A percentile compares a stretch with the other conserved stretches of the same genome.
Conservation (phyloP, 2,888 invertebrate species). For the Philereme transversata region DNA sequence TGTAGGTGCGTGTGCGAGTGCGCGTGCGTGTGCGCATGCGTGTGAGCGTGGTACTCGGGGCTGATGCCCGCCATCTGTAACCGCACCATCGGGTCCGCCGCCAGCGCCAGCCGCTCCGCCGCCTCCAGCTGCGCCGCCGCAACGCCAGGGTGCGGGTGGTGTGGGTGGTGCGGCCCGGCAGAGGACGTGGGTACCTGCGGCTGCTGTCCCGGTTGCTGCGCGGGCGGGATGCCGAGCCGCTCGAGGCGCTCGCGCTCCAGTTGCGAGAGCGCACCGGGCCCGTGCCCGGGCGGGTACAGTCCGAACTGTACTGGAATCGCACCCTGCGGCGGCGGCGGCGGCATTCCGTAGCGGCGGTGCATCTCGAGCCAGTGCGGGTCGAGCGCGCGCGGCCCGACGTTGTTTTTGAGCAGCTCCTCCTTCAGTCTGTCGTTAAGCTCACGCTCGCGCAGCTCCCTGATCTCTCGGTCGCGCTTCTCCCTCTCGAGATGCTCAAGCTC, state of each 20-base stretch:
- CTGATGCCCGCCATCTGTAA: conserved; percentile 96
- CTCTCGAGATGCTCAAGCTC: conserved; percentile 88
- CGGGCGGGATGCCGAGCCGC: conserved; percentile 90
- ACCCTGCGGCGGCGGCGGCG: conserved; percentile 86
- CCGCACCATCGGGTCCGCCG: conserved; percentile 96
- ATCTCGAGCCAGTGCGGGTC: conserved; percentile 95
- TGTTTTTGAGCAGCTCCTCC: conserved; percentile 93
- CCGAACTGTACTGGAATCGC: conserved; percentile 89
- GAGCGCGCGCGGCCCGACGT: conserved; percentile 86
- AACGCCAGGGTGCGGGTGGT: conserved; percentile 80
- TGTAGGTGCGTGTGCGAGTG: conserved; percentile 95
- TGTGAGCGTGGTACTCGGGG: conserved; percentile 95
- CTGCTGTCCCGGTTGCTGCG: conserved; percentile 72
- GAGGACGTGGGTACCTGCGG: conserved; percentile 79
- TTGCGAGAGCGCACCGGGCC: conserved; percentile 87
- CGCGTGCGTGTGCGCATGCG: conserved; percentile 95
- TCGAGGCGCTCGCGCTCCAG: conserved; percentile 95
- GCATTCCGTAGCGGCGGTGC: conserved; percentile 90
- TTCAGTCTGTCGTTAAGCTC: conserved; percentile 94
- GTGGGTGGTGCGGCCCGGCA: conserved; percentile 77
- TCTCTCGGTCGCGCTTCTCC: conserved; percentile 90
- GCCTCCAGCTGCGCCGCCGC: conserved; percentile 87
- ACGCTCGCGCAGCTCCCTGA: conserved; percentile 90
- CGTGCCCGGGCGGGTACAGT: conserved; percentile 89
- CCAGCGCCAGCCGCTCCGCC: conserved; percentile 91